Percentiles rank a stretch among this genome's conserved stretches.
These are phyloP conservation scores for Ypsolopha scabrella DNA, from an alignment of 2,888 invertebrate species.

Conservation along the genomic window DNA sequence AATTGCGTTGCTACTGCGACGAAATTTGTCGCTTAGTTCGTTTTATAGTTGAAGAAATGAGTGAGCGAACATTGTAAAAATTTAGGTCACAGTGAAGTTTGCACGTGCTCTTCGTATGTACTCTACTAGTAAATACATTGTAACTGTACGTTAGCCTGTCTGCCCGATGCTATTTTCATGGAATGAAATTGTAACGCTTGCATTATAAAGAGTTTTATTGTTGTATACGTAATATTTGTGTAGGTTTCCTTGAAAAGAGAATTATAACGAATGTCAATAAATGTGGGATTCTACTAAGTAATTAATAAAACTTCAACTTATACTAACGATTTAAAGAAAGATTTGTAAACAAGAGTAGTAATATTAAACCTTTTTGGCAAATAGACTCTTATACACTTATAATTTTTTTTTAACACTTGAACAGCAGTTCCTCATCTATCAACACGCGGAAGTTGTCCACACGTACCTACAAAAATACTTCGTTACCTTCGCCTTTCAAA, in stretches of 20 bases:
- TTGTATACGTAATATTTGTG: too few species aligned
- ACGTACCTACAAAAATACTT: not conserved
- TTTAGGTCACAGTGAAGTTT: conserved; percentile 37
- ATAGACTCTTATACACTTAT: not conserved
- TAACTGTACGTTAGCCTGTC: not conserved
- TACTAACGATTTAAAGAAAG: too few species aligned
- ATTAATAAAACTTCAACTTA: too few species aligned
- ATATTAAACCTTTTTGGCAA: too few species aligned
- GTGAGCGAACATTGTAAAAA: conserved; percentile 11
- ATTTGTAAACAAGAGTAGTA: too few species aligned
- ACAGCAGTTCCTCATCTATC: not conserved
- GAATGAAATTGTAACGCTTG: too few species aligned
- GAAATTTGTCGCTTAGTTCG: not conserved
- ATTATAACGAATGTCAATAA: too few species aligned
- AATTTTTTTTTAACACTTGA: not conserved
- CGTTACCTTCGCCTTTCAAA: conserved; percentile 49
- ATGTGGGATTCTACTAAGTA: too few species aligned
- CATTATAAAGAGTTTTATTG: too few species aligned
- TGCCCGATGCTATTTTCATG: not conserved
- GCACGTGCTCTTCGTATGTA: conserved; percentile 21
- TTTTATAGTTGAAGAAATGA: not conserved
- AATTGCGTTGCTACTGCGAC: conserved; percentile 2
- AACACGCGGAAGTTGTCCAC: conserved; percentile 1
- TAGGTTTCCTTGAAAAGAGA: too few species aligned
- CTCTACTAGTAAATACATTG: not conserved